Evolutionary conservation across 2,797 vertebrate species (phyloP).

Genomic region (Chanos chanos): DNA sequence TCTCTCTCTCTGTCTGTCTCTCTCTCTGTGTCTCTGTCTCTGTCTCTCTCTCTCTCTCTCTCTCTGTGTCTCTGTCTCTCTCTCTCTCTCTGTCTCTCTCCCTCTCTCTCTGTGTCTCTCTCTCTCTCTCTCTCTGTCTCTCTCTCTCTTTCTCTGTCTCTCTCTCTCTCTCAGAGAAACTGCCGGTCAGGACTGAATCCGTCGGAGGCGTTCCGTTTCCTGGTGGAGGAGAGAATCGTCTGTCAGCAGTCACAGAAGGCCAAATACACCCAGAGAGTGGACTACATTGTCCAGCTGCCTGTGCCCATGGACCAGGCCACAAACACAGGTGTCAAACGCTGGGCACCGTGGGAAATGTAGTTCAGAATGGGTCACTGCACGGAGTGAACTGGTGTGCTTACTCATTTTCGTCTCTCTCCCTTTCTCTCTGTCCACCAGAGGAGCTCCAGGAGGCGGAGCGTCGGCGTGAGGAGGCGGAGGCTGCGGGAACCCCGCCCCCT

Average conservation of each 20-base stretch:
- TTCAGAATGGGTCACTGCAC: too few relatives aligned
- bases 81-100: too few relatives aligned
- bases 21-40: not conserved
- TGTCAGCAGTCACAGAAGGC: conserved; percentile 96
- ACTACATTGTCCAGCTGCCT: conserved; percentile 96
- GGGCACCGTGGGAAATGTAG: conserved; percentile 35
- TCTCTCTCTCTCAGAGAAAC: conserved; percentile 78
- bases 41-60: not conserved
- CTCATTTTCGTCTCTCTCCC: not conserved
- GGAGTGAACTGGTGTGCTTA: too few relatives aligned
- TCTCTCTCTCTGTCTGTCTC: not conserved
- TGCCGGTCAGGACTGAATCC: conserved; percentile 94
- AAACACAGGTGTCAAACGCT: conserved; percentile 93
- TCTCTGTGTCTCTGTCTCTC: not conserved
- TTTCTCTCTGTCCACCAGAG: conserved; percentile 60
- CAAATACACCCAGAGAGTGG: conserved; percentile 97
- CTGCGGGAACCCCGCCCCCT: conserved; percentile 77
- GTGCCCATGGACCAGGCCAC: conserved; percentile 96
- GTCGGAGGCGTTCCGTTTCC: conserved; percentile 94
- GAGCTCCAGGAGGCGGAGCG: conserved; percentile 92
- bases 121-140: not conserved
- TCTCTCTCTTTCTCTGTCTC: not conserved
- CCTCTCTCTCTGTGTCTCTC: too few relatives aligned
- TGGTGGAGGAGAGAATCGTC: conserved; percentile 96
- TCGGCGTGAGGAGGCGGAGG: conserved; percentile 85